These are phyloP conservation scores for Melanotaenia pygmaea DNA, from an alignment of 2,797 vertebrate genomes.

Conservation along the genomic window DNA sequence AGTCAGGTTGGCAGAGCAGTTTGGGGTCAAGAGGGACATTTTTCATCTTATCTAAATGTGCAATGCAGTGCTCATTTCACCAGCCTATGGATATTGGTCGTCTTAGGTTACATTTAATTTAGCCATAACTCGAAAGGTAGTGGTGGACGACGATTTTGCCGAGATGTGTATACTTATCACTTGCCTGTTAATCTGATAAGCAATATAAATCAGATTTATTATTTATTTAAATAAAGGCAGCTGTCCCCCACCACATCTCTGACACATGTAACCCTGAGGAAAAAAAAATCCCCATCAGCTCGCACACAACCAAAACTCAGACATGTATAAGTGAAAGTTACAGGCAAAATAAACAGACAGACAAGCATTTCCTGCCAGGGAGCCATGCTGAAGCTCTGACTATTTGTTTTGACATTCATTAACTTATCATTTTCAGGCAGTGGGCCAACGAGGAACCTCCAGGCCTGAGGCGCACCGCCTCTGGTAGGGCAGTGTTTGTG, in stretches of 20 bases:
- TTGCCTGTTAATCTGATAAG: background rate
- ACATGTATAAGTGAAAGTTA: conserved; percentile 56
- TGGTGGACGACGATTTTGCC: conserved; percentile 22
- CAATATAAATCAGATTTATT: background rate
- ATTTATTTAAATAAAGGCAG: background rate
- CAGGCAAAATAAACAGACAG: conserved; percentile 68
- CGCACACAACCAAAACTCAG: conserved; percentile 62
- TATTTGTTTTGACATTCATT: conserved; percentile 78
- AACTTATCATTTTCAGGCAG: conserved; percentile 70
- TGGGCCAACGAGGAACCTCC: conserved; percentile 44
- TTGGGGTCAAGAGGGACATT: conserved; percentile 30
- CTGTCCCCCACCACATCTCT: conserved; percentile 35
- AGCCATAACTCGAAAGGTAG: conserved; percentile 44
- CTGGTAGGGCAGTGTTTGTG: conserved; percentile 33
- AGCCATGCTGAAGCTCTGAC: conserved; percentile 57
- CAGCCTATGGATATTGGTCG: conserved; percentile 37
- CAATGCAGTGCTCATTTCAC: conserved; percentile 16
- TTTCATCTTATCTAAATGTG: conserved; percentile 46
- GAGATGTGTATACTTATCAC: background rate
- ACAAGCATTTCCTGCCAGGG: conserved; percentile 70
- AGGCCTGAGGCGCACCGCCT: conserved; percentile 42
- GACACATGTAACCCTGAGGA: conserved; percentile 20
- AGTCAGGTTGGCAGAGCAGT: conserved; percentile 37
- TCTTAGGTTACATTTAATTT: conserved; percentile 56
- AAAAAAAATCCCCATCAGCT: conserved; percentile 44